Conservation (phyloP, 2,113 vertebrate species). For the Apistogramma diplotaenia region DNA sequence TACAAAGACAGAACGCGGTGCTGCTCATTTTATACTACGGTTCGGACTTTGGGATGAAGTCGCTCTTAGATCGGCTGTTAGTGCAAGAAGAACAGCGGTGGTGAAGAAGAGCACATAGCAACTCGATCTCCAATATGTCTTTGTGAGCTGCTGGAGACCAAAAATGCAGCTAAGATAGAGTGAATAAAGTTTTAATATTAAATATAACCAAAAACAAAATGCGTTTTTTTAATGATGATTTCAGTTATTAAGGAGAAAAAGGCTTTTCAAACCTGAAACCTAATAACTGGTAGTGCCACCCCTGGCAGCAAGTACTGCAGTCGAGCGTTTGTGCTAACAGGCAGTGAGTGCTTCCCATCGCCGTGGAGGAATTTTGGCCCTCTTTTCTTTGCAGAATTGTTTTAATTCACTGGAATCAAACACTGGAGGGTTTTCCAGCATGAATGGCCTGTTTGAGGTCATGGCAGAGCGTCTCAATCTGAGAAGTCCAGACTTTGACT, state of each 20-base stretch:
- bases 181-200: no score
- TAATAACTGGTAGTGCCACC: background rate
- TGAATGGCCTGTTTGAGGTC: background rate
- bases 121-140: background rate
- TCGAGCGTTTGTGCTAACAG: background rate
- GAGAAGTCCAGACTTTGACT: background rate
- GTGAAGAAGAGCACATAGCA: background rate
- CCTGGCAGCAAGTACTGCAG: background rate
- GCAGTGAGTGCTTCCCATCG: background rate
- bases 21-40: background rate
- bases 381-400: background rate
- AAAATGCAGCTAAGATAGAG: background rate
- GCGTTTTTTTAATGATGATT: no score
- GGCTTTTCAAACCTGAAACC: background rate
- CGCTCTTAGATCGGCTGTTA: background rate
- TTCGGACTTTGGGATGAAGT: background rate
- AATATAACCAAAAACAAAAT: no score
- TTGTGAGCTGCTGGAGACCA: background rate
- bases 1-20: background rate
- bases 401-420: no score
- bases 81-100: background rate
- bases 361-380: background rate
- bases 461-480: background rate
- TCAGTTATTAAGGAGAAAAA: background rate
- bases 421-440: background rate